Base-by-base conservation (phyloP, 2,888 invertebrate species). In the Scaptomyza reducta region DNA sequence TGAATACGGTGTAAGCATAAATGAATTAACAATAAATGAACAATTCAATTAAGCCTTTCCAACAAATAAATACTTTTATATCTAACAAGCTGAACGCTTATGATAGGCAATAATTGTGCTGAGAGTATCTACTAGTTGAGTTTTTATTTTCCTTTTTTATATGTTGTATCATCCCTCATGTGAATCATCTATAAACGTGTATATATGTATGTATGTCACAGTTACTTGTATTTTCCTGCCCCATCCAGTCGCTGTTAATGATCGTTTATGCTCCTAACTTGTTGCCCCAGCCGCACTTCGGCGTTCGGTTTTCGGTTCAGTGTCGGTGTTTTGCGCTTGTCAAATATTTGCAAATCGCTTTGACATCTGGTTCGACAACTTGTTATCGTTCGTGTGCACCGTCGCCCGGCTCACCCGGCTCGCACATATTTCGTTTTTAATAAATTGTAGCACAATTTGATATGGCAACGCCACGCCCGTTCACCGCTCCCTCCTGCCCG, bases 281-380 rank as follows among this genome's bases (percentile, higher is more conserved):
- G 55, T 53, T 66, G 61, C 55, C 53, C 67, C 38, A 66, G 72
- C 45, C 47, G 57, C 55, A 57, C 46, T 42, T 65, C 51, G 67
- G 22, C 46, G 54, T 70, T 68, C 55, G 56, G 35, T 55, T 71
- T 71, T 59, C 44, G 42, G 18, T 60, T 56, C 40, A 68, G 63
- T 74, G 67, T 75, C 80, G 70, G 71, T 74, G 83, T 82, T 86
- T 83, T 75, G 78, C 79, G 88, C 83, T 87, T 88, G 89, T 88
- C 89, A 89, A 88, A 87, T 88, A 89, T 88, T 89, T 87, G 89
- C 86, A 88, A 88, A 88, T 89, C 85, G 87, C 77, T 87, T 87
- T 88, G 87, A 88, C 89, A 89, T 89, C 87, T 87, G 74, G 77
- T 85, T 84, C 77, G 89, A 88, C 87, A 83, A 84, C 78, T 88